These are phyloP conservation scores for Pseudomyrmex gracilis DNA, from an alignment of 1,140 invertebrate species.

Conservation along the genomic window DNA sequence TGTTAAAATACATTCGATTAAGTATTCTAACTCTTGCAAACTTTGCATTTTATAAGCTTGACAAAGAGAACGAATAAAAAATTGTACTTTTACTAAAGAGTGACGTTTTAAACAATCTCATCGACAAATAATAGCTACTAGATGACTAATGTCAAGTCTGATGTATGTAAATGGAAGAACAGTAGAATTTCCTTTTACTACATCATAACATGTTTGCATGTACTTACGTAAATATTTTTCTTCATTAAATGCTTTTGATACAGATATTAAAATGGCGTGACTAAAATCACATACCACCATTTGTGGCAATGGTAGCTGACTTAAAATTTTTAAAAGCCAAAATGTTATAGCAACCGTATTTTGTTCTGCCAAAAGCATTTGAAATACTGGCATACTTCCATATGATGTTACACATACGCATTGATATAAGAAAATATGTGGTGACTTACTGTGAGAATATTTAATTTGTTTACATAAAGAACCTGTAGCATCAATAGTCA, in stretches of 20 bases:
- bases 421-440: not conserved
- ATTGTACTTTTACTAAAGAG: not conserved
- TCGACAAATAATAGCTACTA: not conserved
- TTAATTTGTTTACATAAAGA: not conserved
- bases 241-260: not conserved
- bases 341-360: not conserved
- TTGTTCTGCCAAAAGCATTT: constrained; percentile 3
- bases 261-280: not conserved
- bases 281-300: constrained; percentile 13
- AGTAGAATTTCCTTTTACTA: not conserved
- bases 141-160: not conserved
- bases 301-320: not conserved
- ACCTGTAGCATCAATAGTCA: not conserved
- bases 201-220: not conserved
- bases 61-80: constrained; percentile 2
- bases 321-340: constrained; percentile 8
- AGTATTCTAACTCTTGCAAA: not conserved
- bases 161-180: not conserved
- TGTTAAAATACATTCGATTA: not conserved
- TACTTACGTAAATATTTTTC: not conserved
- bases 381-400: not conserved
- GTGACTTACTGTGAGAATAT: not conserved
- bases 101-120: not conserved
- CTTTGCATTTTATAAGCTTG: constrained; percentile 4
- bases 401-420: not conserved